Conservation (phyloP, 2,113 vertebrate species). For the Poecile atricapillus region DNA sequence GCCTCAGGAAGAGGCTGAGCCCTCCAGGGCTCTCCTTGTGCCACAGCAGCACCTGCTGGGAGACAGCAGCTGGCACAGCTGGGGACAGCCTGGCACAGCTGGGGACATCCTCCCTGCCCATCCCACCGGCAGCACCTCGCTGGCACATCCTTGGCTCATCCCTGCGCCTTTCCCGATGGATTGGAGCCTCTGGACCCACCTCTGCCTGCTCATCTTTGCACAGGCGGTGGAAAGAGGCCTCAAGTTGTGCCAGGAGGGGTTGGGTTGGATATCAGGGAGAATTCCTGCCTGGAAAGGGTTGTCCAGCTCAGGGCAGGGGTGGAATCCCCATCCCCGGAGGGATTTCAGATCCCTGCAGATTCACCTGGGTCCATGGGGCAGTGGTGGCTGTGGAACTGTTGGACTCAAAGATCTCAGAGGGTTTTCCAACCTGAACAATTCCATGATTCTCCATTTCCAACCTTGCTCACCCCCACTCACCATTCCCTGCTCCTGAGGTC, state of each 20-base stretch:
- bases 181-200: fast-evolving
- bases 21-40: conserved; percentile 14
- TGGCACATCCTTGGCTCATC: fast-evolving
- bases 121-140: not conserved
- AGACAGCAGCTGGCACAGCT: not conserved
- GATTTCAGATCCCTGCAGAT: not conserved
- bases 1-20: not conserved
- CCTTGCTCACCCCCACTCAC: not conserved
- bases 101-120: not conserved
- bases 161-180: not conserved
- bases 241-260: not conserved
- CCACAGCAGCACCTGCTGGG: conserved; percentile 65
- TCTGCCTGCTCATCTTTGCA: fast-evolving
- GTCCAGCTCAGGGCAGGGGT: not conserved
- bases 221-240: fast-evolving
- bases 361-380: not conserved
- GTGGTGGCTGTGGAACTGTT: not conserved
- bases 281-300: not conserved
- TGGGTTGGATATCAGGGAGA: not conserved
- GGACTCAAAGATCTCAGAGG: fast-evolving
- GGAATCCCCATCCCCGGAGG: not conserved
- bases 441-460: not conserved
- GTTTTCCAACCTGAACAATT: not conserved
- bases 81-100: not conserved
- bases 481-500: not conserved